Evolutionary conservation across 2,888 invertebrate genomes (phyloP).

Genomic region (Seira musarum): DNA sequence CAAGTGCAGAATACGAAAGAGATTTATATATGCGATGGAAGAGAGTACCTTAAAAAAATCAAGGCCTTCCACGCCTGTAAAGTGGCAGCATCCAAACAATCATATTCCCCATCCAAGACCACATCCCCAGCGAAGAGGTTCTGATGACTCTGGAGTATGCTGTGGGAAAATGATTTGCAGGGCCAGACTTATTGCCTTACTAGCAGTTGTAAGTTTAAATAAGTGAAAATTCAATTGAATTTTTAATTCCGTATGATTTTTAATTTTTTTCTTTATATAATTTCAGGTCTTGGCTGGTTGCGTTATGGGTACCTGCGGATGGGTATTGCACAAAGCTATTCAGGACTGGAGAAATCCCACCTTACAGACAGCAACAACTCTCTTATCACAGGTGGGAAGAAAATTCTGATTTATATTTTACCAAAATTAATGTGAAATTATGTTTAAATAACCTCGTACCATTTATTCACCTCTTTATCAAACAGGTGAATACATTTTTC

Average conservation of each 20-base stretch:
- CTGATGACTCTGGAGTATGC: slow-evolving; percentile 30
- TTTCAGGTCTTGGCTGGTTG: slow-evolving; percentile 60
- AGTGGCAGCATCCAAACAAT: slow-evolving; percentile 41
- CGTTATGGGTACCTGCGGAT: slow-evolving; percentile 64
- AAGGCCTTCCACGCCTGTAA: slow-evolving; percentile 35
- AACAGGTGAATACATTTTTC: slow-evolving; percentile 58
- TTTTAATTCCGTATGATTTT: too few relatives aligned
- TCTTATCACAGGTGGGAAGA: slow-evolving; percentile 59
- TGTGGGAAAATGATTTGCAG: slow-evolving; percentile 47
- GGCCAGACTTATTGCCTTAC: slow-evolving; percentile 61
- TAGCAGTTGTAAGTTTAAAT: slow-evolving; percentile 62
- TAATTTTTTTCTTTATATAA: slow-evolving; percentile 14
- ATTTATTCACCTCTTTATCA: too few relatives aligned
- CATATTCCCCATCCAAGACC: slow-evolving; percentile 27
- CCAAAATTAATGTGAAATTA: neutral
- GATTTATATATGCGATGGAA: too few relatives aligned
- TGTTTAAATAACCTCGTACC: neutral
- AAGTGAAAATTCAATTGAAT: neutral
- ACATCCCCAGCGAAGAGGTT: slow-evolving; percentile 12
- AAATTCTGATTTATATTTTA: neutral
- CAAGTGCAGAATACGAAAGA: too few relatives aligned
- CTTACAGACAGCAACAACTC: slow-evolving; percentile 57
- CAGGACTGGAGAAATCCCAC: slow-evolving; percentile 68
- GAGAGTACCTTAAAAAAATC: slow-evolving; percentile 43
- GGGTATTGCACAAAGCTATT: slow-evolving; percentile 67